Evolutionary conservation across 92 coral and sea anemone genomes (phyloP), one percentile per base, ranked within the genome.

Genomic region (Phymanthus crucifer): DNA sequence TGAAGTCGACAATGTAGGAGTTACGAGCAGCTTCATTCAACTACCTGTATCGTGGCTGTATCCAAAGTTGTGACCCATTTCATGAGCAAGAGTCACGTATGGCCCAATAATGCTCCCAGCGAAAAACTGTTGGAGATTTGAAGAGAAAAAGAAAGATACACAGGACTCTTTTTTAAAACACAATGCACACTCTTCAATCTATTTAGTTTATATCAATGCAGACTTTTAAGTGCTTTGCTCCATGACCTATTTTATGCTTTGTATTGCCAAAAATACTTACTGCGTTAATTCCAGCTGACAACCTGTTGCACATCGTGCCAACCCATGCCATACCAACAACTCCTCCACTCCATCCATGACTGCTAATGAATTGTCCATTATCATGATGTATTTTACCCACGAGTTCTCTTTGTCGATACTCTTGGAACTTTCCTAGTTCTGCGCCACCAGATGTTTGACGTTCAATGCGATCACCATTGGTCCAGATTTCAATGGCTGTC

Each of bases 21-120:
- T 27, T 29, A 12, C 34, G 35, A 1, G 13, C 0, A 3, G 48
- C 13, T 43, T 43, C 0, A 43, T 10, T 54, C 0, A 54, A 54
- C 64, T 57, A 93, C 98, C 88, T 54, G 85, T 11, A 75, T 87
- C 92, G 29, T 94, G 98, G 17, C 56, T 43, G 72, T 93, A 87
- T 66, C 92, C 97, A 70, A 94, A 94, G 91, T 94, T 94, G 76
- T 94, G 98, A 35, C 98, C 98, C 98, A 94, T 92, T 76, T 94
- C 98, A 56, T 94, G 98, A 0, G 94, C 98, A 43, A 92, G 79
- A 1, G 50, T 40, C 0, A 87, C 81, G 23, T 88, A 93, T 38
- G 97, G 97, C 9, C 97, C 97, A 52, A 92, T 84, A 24, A 89
- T 64, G 54, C 82, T 77, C 24, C 78, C 78, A 52, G n/a, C n/a